These are phyloP conservation scores for Hemicentrotus pulcherrimus DNA, from an alignment of 35 echinoderm and acorn worm genomes.

Conservation along the genomic window DNA sequence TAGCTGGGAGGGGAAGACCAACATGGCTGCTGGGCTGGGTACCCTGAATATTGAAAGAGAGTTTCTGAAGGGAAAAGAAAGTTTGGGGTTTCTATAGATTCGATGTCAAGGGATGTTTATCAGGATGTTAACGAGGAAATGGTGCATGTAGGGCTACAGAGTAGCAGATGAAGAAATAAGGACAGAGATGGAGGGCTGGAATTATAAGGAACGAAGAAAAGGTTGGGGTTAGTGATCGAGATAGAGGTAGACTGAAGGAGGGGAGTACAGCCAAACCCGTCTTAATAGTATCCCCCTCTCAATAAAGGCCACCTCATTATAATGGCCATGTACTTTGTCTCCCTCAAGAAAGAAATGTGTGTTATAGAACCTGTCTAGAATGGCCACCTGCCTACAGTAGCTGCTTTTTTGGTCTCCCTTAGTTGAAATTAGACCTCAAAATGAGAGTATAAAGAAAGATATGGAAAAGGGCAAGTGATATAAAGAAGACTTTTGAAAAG, in stretches of 20 bases:
- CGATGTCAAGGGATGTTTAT: not conserved
- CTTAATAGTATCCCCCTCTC: not conserved
- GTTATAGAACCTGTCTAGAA: not conserved
- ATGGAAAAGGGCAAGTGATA: too few species aligned
- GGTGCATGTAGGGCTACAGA: not conserved
- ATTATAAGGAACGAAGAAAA: not conserved
- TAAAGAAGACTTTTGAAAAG: too few species aligned
- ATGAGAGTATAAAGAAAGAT: not conserved
- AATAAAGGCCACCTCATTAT: too few species aligned
- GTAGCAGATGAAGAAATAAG: not conserved
- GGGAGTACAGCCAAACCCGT: not conserved
- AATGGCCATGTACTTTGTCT: not conserved
- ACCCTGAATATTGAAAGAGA: not conserved
- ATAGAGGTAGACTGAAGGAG: not conserved
- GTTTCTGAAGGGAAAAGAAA: not conserved
- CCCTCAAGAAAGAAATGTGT: not conserved
- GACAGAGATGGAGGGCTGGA: not conserved
- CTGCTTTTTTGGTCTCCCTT: not conserved
- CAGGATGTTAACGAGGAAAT: not conserved
- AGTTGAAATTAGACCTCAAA: not conserved
- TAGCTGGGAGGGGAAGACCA: not conserved
- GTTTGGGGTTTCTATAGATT: not conserved
- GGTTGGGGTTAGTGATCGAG: not conserved
- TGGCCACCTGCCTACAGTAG: not conserved
- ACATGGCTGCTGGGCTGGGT: not conserved